Base-by-base conservation (phyloP, 2,888 invertebrate species). In the Eupithecia pulchellata region DNA sequence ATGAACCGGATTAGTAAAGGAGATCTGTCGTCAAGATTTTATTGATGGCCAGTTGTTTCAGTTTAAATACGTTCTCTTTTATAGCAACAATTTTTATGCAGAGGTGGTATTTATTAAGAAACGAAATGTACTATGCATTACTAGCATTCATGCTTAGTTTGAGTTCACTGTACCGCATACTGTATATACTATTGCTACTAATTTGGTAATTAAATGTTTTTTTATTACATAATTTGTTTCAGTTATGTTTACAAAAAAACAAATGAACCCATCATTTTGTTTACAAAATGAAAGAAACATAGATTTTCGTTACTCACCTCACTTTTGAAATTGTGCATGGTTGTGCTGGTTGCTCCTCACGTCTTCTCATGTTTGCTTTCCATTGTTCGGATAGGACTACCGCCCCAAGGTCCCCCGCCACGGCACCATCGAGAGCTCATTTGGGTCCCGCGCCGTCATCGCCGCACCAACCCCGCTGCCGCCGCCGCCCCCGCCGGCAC, bases 381-480 rank as follows among this genome's bases (percentile, higher is more conserved):
- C 6, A 9, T 29, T 57, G 14, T 29, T 57, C 29, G 17, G 17
- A 29, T 57, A 64, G 17, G 30, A 64, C 1, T 47, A 66, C n/a
- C 39, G 30, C 34, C 61, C 66, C 17, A 66, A 60, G 20, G 61
- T 64, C 3, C 64, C 72, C 8, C 72, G 64, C 14, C 57, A 67
- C 4, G 66, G 67, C 11, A 69, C 69, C 9, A 30, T 61, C 39
- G 72, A 72, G 27, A 69, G 61, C 25, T n/a, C 52, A 14, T 64
- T 64, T 25, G 69, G 64, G 60, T 61, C 69, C 34, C 69, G 66
- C 17, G 36, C 9, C 52, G 66, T 58, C 4, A 30, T 69, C 42
- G 67, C 63, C 9, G 61, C 60, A 11, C 65, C 68, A 0, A 14
- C 30, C 2, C 60, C 29, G 20, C 63, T 47, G 13, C 65, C 64